Percentiles rank a stretch among this genome's conserved stretches.
Conservation (phyloP, 2,888 invertebrate species). For the Alviniconcha strummeri region DNA sequence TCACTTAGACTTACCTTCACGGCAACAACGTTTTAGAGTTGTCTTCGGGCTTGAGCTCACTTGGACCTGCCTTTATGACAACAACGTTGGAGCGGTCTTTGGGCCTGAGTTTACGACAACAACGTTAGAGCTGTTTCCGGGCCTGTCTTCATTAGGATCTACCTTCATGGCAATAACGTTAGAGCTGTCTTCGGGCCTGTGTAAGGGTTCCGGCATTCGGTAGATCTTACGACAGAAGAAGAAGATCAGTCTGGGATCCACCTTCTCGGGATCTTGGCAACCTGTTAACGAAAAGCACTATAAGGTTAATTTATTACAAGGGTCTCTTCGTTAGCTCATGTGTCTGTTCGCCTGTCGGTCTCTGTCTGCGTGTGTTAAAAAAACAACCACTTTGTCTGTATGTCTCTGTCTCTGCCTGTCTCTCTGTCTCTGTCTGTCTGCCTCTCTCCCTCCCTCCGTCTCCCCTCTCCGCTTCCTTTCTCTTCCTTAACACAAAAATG, state of each 20-base stretch:
- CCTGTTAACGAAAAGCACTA: background rate
- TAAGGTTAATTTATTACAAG: no score
- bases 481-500: no score
- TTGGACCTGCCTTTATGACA: background rate
- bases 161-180: slow-evolving; percentile 32
- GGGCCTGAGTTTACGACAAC: background rate
- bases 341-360: no score
- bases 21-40: background rate
- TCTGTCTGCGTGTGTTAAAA: no score
- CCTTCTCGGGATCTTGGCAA: background rate
- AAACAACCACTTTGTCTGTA: no score
- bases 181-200: slow-evolving; percentile 27
- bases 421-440: no score
- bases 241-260: slow-evolving; percentile 34
- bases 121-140: slow-evolving; percentile 29
- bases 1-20: background rate
- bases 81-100: background rate
- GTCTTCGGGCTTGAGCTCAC: background rate
- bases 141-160: background rate
- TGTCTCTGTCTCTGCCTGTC: no score
- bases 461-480: no score
- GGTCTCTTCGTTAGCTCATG: no score
- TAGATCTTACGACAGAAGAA: slow-evolving; percentile 32
- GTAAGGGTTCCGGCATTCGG: slow-evolving; percentile 30
- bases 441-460: no score